Percentiles rank a stretch among this genome's conserved stretches.
These are phyloP conservation scores for Pygathrix nemaeus DNA, from an alignment of 2,113 vertebrate genomes.

Conservation along the genomic window DNA sequence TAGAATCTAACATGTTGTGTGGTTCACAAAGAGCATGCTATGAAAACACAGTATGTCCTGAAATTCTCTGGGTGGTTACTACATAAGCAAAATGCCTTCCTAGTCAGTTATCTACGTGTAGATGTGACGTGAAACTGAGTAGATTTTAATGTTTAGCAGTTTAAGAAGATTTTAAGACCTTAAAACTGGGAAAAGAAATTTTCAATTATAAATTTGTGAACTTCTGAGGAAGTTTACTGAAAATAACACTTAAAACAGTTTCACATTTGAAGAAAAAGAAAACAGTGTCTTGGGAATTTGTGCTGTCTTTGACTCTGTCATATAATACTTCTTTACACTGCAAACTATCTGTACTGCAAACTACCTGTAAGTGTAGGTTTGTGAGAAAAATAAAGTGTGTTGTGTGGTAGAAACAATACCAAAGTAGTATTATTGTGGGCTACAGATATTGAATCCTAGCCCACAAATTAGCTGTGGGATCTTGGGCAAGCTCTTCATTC, in stretches of 20 bases:
- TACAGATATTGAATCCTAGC: background rate
- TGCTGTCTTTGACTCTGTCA: background rate
- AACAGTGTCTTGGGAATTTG: background rate
- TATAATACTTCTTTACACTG: background rate
- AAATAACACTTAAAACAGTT: constrained; percentile 42
- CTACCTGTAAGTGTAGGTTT: background rate
- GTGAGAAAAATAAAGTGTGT: constrained; percentile 12
- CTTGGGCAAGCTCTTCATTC: background rate
- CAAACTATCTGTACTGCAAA: background rate
- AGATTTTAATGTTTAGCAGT: background rate
- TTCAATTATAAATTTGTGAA: constrained; percentile 27
- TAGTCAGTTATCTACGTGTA: background rate
- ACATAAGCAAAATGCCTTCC: background rate
- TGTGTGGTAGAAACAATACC: background rate
- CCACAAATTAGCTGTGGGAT: background rate
- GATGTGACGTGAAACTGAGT: background rate
- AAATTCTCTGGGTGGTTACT: background rate
- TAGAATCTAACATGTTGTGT: background rate
- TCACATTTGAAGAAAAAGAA: constrained; percentile 36
- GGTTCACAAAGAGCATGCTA: background rate
- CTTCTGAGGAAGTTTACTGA: constrained; percentile 44
- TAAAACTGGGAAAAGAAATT: constrained; percentile 3
- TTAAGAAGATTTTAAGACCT: background rate
- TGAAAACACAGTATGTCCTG: background rate
- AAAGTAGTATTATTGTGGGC: background rate